Evolutionary conservation across 2,888 invertebrate species (phyloP).

Genomic region (Hydriomena furcata): DNA sequence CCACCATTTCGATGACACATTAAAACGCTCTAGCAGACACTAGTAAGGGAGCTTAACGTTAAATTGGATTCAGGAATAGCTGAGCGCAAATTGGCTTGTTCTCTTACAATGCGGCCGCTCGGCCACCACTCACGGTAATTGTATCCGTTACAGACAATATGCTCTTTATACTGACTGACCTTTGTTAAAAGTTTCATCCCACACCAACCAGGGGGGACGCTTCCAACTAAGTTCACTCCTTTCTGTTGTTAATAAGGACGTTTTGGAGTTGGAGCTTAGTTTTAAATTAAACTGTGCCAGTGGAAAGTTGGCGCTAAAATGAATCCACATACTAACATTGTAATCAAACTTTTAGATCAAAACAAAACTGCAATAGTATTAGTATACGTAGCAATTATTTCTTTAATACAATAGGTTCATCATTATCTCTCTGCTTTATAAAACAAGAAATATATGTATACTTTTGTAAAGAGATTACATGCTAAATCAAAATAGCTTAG

Average conservation of each 20-base stretch:
- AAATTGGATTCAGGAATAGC: constrained; percentile 50
- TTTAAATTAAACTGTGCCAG: constrained; percentile 28
- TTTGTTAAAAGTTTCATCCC: constrained; percentile 41
- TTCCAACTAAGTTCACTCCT: constrained; percentile 30
- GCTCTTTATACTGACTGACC: constrained; percentile 43
- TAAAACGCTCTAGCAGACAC: constrained; percentile 29
- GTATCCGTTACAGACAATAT: constrained; percentile 62
- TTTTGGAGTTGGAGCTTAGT: constrained; percentile 30
- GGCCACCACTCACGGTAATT: constrained; percentile 55
- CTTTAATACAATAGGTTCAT: too few relatives aligned
- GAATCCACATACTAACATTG: constrained; percentile 12
- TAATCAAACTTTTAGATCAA: background rate
- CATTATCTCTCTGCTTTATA: too few relatives aligned
- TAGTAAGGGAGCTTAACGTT: constrained; percentile 37
- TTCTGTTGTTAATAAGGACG: constrained; percentile 30
- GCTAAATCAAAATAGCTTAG: too few relatives aligned
- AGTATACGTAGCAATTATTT: too few relatives aligned
- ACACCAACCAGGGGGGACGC: constrained; percentile 24
- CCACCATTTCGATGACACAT: constrained; percentile 29
- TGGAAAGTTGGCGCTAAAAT: constrained; percentile 16
- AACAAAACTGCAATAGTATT: too few relatives aligned
- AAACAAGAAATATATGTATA: too few relatives aligned
- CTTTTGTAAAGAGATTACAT: too few relatives aligned
- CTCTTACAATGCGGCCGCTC: constrained; percentile 46
- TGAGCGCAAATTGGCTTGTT: constrained; percentile 51